These are phyloP conservation scores for Nannobrachium achirus DNA, from an alignment of 2,113 vertebrate species.

Conservation along the genomic window DNA sequence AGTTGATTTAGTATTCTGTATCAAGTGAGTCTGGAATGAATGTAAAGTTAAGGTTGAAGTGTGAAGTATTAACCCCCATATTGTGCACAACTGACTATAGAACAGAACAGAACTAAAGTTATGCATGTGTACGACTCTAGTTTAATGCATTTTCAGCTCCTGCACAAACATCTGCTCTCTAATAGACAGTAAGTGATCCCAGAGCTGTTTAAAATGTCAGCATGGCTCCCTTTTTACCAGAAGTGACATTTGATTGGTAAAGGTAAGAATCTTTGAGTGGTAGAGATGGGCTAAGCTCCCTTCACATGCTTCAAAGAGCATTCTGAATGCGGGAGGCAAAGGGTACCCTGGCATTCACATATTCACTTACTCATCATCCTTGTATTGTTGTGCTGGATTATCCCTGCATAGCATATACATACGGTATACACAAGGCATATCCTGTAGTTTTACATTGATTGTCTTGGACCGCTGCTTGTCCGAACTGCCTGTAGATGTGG, in stretches of 20 bases:
- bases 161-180: conserved; percentile 25
- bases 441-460: conserved; percentile 5
- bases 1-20: background rate
- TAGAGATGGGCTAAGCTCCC: conserved; percentile 12
- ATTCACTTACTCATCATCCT: background rate
- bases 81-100: background rate
- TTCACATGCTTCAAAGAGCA: conserved; percentile 31
- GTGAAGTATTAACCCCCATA: too few species aligned
- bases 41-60: too few species aligned
- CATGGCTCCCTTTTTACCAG: conserved; percentile 39
- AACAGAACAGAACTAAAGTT: conserved; percentile 8
- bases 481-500: background rate
- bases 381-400: too few species aligned
- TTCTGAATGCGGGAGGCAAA: conserved; percentile 28
- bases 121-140: background rate
- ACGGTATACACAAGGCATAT: background rate
- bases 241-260: conserved; percentile 56
- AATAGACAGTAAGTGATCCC: conserved; percentile 52
- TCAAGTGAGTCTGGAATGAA: too few species aligned
- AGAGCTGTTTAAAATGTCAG: conserved; percentile 57
- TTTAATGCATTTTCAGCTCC: background rate
- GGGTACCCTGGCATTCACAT: conserved; percentile 14
- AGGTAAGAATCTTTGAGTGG: conserved; percentile 30
- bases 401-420: too few species aligned
- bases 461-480: background rate